Base-by-base conservation (phyloP, 2,797 vertebrate species). In the Peromyscus aztecus region DNA sequence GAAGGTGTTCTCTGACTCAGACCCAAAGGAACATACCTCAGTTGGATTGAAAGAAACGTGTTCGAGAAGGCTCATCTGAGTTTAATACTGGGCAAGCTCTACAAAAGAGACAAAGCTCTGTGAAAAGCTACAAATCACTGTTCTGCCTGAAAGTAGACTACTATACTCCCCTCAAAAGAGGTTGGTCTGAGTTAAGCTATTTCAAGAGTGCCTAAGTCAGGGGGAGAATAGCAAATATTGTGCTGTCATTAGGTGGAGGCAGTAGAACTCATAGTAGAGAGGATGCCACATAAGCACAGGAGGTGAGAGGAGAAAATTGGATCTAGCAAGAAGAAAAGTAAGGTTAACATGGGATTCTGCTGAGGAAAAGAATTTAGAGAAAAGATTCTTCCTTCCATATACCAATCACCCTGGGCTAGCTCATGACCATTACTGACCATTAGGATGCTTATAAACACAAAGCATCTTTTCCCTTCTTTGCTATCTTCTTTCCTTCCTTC, bases 121-220 rank as follows among this genome's bases (percentile, higher is more conserved):
- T 57, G n/a, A 43, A 94, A 95, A 40, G 55, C 89, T 52, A 34
- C 78, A 94, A 76, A 37, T 31, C 17, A 71, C 37, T 77, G n/a
- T 52, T n/a, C n/a, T 73, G 16, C 31, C 46, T 88, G 63, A 82
- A 97, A 89, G 75, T 1, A 84, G 9, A 80, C 1, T 24, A 10
- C 11, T 31, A 81, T 91, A 49, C 49, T 86, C 67, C 16, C 34
- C 16, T 81, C 29, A 23, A 82, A 59, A 91, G 40, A 86, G 19
- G 34, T 19, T 14, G 61, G 11, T 52, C 21, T 57, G 85, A 9
- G 7, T 59, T 75, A 55, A 82, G 19, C 2, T 67, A 27, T 8
- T 89, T 13, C 4, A 37, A 43, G 29, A 43, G 43, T 6, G 9
- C 8, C 29, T 12, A n/a, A 6, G 6, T 52, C 4, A 16, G 14